Base-by-base conservation (phyloP, 1,140 invertebrate genomes). In the Drosophila jambulina region DNA sequence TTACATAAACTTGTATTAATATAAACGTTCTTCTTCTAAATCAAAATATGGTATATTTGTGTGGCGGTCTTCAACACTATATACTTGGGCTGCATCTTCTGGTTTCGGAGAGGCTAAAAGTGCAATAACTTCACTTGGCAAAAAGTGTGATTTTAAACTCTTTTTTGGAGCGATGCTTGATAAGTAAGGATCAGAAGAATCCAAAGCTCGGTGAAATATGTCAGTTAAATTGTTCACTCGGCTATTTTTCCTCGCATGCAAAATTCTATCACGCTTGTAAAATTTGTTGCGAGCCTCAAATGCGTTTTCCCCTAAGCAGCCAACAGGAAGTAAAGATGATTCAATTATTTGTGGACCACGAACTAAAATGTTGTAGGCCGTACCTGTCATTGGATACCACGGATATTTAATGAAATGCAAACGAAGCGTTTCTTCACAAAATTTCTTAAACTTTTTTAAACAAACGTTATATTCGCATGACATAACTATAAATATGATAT, bases 281-380 rank as follows among this genome's bases (percentile, higher is more conserved):
- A n/a, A 63, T 43, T 53, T 56, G 15, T 56, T 64, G 27, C 38
- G 62, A 56, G 42, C 51, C 49, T 56, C 62, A 38, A 40, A 65
- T 46, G 42, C 51, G 61, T 64, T 64, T 54, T 46, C 51, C 19
- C 62, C 40, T 38, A 65, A 56, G 49, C 40, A 65, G 27, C 32
- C 62, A 36, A 45, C 40, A 45, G 27, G 29, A 36, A 56, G 40
- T 56, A 65, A 51, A 65, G 62, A 65, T 56, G 40, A 63, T 49
- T 51, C 13, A 54, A 54, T 62, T 23, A 60, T 38, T 38, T 38
- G 36, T 38, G 36, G 13, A 36, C 34, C 34, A 36, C 15, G 12
- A 56, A 40, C 13, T 27, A 27, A 56, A 29, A 38, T 25, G n/a
- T 40, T 56, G 34, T 56, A 36, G 7, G 27, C 53, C 15, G 38